phyloP scores from a whole-genome alignment of 2,888 invertebrate genomes.

The Eilema griseolum region DNA sequence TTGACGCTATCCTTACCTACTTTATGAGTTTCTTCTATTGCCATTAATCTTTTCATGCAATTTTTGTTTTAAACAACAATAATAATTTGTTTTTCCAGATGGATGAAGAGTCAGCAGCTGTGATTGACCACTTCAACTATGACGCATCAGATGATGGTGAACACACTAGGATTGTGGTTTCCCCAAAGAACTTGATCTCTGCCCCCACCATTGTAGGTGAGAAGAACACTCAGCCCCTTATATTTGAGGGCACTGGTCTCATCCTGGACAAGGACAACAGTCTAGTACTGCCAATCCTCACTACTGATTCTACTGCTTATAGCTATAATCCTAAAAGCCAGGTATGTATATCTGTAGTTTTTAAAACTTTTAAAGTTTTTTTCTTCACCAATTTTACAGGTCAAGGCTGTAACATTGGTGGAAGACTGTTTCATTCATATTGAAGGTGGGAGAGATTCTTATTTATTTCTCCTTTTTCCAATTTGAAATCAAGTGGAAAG shows the following conservation, averaged over 20 bases:
- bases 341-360: conserved; percentile 58
- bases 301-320: conserved; percentile 97
- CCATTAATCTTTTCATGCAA: no score
- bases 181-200: conserved; percentile 94
- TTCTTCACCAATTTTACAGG: not conserved
- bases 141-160: conserved; percentile 96
- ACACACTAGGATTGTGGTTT: conserved; percentile 96
- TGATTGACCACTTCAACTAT: conserved; percentile 99
- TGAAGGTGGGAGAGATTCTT: no score
- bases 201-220: conserved; percentile 95
- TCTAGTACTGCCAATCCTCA: conserved; percentile 95
- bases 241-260: conserved; percentile 97
- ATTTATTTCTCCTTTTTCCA: no score
- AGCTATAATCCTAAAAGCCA: conserved; percentile 96
- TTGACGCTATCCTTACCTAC: no score
- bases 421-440: no score
- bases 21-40: no score
- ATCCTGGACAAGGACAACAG: conserved; percentile 97
- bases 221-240: conserved; percentile 88
- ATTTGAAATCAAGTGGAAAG: no score
- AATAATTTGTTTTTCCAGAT: conserved; percentile 78
- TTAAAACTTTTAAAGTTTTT: no score
- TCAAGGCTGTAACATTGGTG: no score
- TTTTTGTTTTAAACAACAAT: no score
- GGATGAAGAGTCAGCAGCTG: conserved; percentile 97